Evolutionary conservation across 2,797 vertebrate species (phyloP).

Genomic region (Enoplosus armatus): DNA sequence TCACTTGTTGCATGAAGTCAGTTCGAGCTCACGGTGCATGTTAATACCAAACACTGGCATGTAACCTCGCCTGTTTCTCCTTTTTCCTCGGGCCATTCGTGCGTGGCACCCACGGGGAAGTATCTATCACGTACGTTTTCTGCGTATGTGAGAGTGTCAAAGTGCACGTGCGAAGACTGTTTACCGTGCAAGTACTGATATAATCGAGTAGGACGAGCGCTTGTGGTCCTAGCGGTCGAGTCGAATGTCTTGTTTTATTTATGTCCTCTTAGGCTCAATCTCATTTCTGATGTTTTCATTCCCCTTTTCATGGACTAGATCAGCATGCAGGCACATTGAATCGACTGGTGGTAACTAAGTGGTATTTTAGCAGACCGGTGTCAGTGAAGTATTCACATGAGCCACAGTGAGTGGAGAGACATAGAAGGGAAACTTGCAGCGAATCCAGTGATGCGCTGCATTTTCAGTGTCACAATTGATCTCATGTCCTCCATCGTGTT

Average conservation of each 20-base stretch:
- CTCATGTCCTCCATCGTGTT: not conserved
- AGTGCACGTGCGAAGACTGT: not conserved
- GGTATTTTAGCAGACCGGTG: not conserved
- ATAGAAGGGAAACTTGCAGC: not conserved
- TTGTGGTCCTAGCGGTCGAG: too few species aligned
- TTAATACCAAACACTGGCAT: not conserved
- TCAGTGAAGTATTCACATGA: not conserved
- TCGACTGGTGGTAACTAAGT: not conserved
- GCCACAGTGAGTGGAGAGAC: not conserved
- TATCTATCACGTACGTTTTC: not conserved
- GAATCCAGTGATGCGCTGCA: not conserved
- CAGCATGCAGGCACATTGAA: not conserved
- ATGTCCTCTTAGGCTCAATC: not conserved
- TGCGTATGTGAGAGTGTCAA: not conserved
- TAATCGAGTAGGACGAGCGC: not conserved
- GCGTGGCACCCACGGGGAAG: not conserved
- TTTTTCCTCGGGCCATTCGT: not conserved
- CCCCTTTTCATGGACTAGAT: not conserved
- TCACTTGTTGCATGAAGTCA: slow-evolving; percentile 33
- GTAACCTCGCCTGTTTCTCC: not conserved
- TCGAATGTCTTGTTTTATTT: too few species aligned
- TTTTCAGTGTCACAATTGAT: not conserved
- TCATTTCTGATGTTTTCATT: not conserved
- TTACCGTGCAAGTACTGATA: not conserved
- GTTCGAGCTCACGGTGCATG: not conserved